These are phyloP conservation scores for Clepsis dumicolana DNA, from an alignment of 2,888 invertebrate species.

Conservation along the genomic window DNA sequence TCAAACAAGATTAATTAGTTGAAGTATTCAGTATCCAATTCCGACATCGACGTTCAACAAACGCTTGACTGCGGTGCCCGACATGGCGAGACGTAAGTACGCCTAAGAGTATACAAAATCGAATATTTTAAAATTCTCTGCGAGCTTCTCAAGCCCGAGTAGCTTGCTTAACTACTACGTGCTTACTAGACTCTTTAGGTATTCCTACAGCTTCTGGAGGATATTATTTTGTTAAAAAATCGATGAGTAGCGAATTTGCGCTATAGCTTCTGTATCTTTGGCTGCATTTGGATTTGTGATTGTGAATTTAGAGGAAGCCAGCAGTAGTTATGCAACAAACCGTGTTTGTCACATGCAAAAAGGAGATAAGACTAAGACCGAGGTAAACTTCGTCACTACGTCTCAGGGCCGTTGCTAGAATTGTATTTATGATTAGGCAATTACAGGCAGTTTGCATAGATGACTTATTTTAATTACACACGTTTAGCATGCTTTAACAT, in stretches of 20 bases:
- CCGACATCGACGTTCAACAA: neutral
- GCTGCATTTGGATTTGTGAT: too few species aligned
- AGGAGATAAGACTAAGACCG: neutral
- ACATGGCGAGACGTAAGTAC: neutral
- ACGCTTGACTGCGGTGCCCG: neutral
- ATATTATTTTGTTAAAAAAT: too few species aligned
- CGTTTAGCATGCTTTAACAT: neutral
- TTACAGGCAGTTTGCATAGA: neutral
- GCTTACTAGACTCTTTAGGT: too few species aligned
- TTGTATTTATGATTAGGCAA: neutral
- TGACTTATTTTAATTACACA: neutral
- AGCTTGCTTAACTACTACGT: too few species aligned
- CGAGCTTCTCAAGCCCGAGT: too few species aligned
- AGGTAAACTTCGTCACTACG: neutral
- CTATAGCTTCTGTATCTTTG: too few species aligned
- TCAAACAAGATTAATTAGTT: neutral
- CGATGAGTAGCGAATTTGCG: neutral
- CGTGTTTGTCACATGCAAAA: neutral
- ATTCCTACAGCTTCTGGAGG: too few species aligned
- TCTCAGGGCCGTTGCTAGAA: neutral
- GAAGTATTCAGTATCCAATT: neutral
- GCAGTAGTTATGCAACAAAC: neutral
- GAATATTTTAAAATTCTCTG: neutral
- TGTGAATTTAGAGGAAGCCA: neutral
- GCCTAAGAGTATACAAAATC: neutral